Evolutionary conservation across 1,140 invertebrate species (phyloP), one percentile per base, ranked within the genome.

Genomic region (Zophobas morio): DNA sequence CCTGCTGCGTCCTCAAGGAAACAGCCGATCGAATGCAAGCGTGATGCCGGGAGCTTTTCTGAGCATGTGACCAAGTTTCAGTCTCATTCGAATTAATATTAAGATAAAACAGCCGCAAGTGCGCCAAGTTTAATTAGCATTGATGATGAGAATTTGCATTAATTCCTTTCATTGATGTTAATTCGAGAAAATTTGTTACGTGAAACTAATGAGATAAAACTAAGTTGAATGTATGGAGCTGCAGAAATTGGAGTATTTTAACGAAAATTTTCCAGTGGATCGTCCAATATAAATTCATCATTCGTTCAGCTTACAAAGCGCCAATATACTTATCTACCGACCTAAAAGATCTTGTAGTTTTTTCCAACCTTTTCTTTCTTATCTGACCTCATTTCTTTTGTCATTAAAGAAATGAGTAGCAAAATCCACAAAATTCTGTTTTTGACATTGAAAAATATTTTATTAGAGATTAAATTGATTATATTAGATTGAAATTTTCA

Each of bases 61-160:
- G 20, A 20, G 20, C 20, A 20, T 20, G 20, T 20, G 20, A 42
- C 37, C 60, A 40, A 66, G 36, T 40, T 40, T 40, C 8, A 42
- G 42, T 66, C 33, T 66, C 20, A 66, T 42, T 66, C 8, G 37
- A 40, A 32, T 66, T 66, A 66, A 42, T 20, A n/a, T 66, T 6
- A 51, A 46, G 42, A 46, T 20, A 20, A 51, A 51, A 51, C n/a
- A 51, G 49, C 49, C n/a, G 4, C 49, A 51, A 51, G 49, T 51
- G 49, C 49, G 49, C 49, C 6, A 51, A 51, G 49, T 51, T 51
- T 51, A 51, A 51, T 51, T 51, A 51, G 49, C 4, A 20, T 20
- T 51, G 49, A 51, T 51, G 49, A 51, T 20, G 20, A 20, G 20
- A 20, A 20, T 20, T 20, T 20, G 20, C 20, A 20, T 20, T 20